Evolutionary conservation across 2,797 vertebrate species (phyloP), one percentile per base, ranked within the genome.

Genomic region (Notolepis coatsorum): DNA sequence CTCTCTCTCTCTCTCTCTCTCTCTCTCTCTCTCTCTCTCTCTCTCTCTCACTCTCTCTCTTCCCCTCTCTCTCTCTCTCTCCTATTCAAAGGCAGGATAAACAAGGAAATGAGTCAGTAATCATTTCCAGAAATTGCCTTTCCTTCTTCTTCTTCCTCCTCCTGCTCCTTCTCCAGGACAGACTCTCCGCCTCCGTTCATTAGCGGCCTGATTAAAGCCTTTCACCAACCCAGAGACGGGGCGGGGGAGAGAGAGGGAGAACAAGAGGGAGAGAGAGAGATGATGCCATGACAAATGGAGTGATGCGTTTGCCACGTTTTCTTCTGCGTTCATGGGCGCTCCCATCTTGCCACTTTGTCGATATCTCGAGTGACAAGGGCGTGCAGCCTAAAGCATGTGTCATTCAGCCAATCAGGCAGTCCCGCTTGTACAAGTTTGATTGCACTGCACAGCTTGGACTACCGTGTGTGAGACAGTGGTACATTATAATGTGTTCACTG

Each of bases 71-170:
- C 27, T 31, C 25, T 47, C 53, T 58, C 21, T 33, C 63, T 20
- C 63, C 61, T 17, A 3, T 92, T 92, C 88, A 93, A 91, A 94
- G 85, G 84, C 86, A 91, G 91, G 84, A 92, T 93, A 93, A 94
- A 93, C 93, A 93, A 91, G 93, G 91, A 93, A 93, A 94, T 93
- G 92, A 93, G 92, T 92, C 88, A 84, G 88, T 93, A 94, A 94
- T 91, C 85, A 90, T 87, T 92, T 91, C 90, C 85, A 88, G 85
- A 85, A 78, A 84, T 79, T 78, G 75, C 83, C 77, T 90, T 89
- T 83, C 86, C 84, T 78, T 77, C 80, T 84, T 75, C 81, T 81
- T 71, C 83, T 73, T 77, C 84, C 88, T 73, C 87, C 88, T 87
- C 72, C 64, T n/a, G n/a, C n/a, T n/a, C n/a, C n/a, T n/a, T 88